phyloP scores from a whole-genome alignment of 2,113 vertebrate genomes.

The Hemiscyllium ocellatum region DNA sequence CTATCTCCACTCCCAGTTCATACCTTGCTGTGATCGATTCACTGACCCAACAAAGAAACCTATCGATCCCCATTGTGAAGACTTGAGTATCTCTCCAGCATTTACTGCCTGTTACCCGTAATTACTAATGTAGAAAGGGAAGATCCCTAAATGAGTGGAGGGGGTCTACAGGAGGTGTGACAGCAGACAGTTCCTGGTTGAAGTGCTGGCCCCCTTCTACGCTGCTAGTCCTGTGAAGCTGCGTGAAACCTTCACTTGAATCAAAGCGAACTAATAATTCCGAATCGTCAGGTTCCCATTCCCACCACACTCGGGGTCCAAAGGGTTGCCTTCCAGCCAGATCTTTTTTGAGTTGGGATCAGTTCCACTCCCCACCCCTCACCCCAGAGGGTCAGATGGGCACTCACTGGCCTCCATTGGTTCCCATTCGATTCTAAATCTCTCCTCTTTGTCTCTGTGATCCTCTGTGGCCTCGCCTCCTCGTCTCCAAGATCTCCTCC shows the following conservation, averaged over 20 bases:
- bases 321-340: not conserved
- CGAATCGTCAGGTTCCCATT: fast-evolving
- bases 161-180: not conserved
- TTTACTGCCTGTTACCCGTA: not conserved
- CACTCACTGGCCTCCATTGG: not conserved
- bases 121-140: not conserved
- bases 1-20: too few species aligned
- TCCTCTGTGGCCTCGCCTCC: too few species aligned
- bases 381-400: not conserved
- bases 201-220: not conserved
- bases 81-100: too few species aligned
- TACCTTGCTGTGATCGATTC: too few species aligned
- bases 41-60: too few species aligned
- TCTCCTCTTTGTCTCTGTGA: too few species aligned
- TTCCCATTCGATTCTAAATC: not conserved
- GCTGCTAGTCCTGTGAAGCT: too few species aligned
- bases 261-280: not conserved
- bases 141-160: not conserved
- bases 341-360: not conserved
- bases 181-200: not conserved
- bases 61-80: too few species aligned
- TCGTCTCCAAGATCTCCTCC: too few species aligned
- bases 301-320: not conserved
- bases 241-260: not conserved
- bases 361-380: not conserved